Percentiles rank a stretch among this genome's conserved stretches.
These are phyloP conservation scores for Pluvianellus socialis DNA, from an alignment of 2,113 vertebrate genomes.

Conservation along the genomic window DNA sequence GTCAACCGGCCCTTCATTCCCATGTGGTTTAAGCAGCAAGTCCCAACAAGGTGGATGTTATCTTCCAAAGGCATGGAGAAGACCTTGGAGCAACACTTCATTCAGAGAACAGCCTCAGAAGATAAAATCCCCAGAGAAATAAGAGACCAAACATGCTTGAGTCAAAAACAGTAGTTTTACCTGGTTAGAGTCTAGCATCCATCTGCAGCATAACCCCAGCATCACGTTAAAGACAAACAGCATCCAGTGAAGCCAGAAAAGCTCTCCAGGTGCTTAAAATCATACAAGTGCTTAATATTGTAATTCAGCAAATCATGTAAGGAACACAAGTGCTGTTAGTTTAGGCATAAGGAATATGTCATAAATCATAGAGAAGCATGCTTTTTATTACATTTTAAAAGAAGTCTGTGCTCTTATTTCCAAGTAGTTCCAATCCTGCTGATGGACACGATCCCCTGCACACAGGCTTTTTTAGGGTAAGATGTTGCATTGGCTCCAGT, in stretches of 20 bases:
- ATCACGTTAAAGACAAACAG: not conserved
- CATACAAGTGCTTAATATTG: not conserved
- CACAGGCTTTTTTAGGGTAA: not conserved
- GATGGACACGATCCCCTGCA: not conserved
- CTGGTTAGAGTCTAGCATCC: not conserved
- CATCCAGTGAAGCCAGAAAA: not conserved
- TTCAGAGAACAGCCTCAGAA: not conserved
- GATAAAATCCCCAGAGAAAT: not conserved
- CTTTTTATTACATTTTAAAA: not conserved
- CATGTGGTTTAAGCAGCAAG: not conserved
- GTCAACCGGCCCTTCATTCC: not conserved
- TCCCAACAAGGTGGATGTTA: conserved; percentile 15
- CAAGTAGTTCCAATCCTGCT: not conserved
- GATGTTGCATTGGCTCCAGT: not conserved
- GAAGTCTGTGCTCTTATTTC: not conserved
- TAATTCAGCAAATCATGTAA: not conserved
- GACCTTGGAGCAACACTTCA: not conserved
- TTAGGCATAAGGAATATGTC: not conserved
- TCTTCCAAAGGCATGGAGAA: conserved; percentile 26
- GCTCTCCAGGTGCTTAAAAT: not conserved
- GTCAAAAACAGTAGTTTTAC: not conserved
- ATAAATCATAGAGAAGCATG: not conserved
- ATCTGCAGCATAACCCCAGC: not conserved
- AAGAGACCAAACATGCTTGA: not conserved
- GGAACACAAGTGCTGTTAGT: not conserved